Conservation (phyloP, 1,140 invertebrate genomes). For the Asobara japonica region DNA sequence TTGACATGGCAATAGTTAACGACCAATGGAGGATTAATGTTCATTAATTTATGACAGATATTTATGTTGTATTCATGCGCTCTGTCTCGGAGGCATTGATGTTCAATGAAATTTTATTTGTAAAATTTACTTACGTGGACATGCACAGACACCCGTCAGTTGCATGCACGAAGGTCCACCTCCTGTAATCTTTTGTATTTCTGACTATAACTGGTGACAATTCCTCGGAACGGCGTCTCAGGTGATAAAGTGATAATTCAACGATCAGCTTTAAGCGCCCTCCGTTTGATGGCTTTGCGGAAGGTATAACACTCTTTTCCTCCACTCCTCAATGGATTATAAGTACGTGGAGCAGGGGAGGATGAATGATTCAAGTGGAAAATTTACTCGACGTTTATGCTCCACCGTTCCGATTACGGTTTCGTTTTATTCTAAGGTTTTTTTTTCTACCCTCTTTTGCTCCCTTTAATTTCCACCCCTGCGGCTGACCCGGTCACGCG, state of each 20-base stretch:
- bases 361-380: background rate
- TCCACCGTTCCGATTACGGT: background rate
- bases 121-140: background rate
- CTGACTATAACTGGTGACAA: background rate
- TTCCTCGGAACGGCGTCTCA: background rate
- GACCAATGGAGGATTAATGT: background rate
- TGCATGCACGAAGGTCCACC: background rate
- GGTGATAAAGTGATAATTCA: background rate
- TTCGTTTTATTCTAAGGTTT: background rate
- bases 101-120: background rate
- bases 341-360: background rate
- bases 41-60: background rate
- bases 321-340: background rate
- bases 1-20: conserved; percentile 13
- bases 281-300: background rate
- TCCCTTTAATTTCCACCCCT: conserved; percentile 14
- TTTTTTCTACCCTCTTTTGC: background rate
- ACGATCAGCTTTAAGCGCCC: too few species aligned
- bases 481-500: conserved; percentile 26
- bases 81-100: background rate
- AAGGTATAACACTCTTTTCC: background rate
- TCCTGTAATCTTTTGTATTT: background rate
- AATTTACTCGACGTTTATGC: background rate
- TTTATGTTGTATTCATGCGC: background rate
- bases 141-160: background rate